Evolutionary conservation across 2,797 vertebrate genomes (phyloP).

Genomic region (Poeciliopsis infans): DNA sequence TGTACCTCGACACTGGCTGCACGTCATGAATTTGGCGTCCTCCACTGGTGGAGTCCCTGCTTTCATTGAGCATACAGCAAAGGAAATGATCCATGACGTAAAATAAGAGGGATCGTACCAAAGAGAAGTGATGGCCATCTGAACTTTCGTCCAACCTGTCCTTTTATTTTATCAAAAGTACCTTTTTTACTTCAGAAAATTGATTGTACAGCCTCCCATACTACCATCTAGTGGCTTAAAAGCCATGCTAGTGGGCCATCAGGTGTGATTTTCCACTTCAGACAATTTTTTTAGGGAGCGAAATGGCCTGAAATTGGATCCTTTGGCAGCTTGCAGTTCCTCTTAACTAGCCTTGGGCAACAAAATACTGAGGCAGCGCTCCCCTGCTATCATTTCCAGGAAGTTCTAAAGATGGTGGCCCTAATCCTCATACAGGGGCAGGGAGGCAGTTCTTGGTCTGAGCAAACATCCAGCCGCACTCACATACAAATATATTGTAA

Average conservation of each 20-base stretch:
- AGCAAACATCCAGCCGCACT: neutral
- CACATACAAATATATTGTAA: neutral
- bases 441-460: constrained; percentile 1
- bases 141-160: constrained; percentile 47
- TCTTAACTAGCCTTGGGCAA: constrained; percentile 52
- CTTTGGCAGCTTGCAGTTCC: constrained; percentile 56
- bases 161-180: constrained; percentile 53
- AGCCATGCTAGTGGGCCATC: constrained; percentile 68
- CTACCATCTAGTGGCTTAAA: constrained; percentile 64
- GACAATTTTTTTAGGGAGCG: constrained; percentile 61
- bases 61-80: constrained; percentile 38
- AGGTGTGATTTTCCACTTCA: constrained; percentile 76
- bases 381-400: constrained; percentile 45
- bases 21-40: constrained; percentile 67
- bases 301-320: constrained; percentile 70
- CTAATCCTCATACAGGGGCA: constrained; percentile 20
- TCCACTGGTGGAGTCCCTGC: constrained; percentile 58
- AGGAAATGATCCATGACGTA: constrained; percentile 7
- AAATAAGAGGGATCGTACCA: constrained; percentile 35
- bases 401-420: constrained; percentile 37
- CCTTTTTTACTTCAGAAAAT: constrained; percentile 52
- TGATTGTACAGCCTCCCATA: constrained; percentile 66
- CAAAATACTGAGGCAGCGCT: constrained; percentile 48
- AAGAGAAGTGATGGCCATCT: constrained; percentile 55
- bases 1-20: constrained; percentile 61